A percentile compares a stretch with the other conserved stretches of the same genome.
Conservation (phyloP, 2,113 vertebrate species). For the Mustela nigripes region DNA sequence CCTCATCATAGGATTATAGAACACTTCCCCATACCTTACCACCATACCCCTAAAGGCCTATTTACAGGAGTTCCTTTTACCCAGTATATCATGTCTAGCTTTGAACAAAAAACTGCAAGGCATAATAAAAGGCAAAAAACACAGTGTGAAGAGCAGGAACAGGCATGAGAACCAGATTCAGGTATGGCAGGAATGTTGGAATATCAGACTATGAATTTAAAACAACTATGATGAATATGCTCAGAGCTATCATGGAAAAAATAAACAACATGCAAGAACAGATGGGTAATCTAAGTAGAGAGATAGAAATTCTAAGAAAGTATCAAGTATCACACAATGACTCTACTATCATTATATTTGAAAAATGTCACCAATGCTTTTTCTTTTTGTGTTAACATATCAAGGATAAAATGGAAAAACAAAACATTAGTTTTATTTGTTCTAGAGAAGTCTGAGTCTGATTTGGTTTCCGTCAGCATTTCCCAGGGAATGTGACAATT, state of each 20-base stretch:
- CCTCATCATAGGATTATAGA: background rate
- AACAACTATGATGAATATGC: background rate
- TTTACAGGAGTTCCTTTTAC: background rate
- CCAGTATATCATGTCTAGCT: background rate
- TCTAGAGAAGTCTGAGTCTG: background rate
- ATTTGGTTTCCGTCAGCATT: slow-evolving; percentile 50
- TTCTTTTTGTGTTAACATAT: background rate
- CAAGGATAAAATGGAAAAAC: background rate
- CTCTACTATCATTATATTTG: slow-evolving; percentile 17
- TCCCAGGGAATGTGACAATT: slow-evolving; percentile 13
- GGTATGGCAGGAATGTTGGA: background rate
- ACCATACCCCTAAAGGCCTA: background rate
- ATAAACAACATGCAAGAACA: background rate
- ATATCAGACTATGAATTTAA: background rate
- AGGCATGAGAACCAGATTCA: background rate
- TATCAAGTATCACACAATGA: background rate
- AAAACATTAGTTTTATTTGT: slow-evolving; percentile 15
- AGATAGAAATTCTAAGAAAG: background rate
- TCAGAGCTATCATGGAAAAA: background rate
- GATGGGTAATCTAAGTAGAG: background rate
- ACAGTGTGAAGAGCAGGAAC: background rate
- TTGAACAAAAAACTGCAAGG: background rate
- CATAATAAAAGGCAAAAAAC: background rate
- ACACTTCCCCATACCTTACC: background rate
- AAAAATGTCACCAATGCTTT: slow-evolving; percentile 20